Base-by-base conservation (phyloP, 2,113 vertebrate species). In the Pavo muticus region DNA sequence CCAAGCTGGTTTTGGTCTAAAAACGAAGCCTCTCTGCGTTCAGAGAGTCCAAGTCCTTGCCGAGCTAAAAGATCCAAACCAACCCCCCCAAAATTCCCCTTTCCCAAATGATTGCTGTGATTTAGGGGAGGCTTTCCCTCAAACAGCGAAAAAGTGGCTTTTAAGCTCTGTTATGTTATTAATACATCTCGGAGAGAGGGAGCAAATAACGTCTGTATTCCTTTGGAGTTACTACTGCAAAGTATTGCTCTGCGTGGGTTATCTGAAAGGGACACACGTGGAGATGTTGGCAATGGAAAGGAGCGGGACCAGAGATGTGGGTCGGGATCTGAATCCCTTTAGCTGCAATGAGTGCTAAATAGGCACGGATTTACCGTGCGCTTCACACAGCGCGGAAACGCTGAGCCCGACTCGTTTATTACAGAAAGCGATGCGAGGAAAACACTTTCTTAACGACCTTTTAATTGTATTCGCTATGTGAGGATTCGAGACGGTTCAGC, bases 401-500 rank as follows among this genome's bases (percentile, higher is more conserved):
- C 74, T 1, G 39, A 68, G n/a, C 32, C 44, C 13, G 7, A 6
- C 40, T n/a, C 32, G 3, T 40, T 44, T 14, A 14, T 54, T 72
- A 35, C 25, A n/a, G 88, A 64, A 64, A 65, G 47, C 21, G 19
- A 35, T 10, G 57, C 2, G 6, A 61, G 54, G 35, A 52, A 93
- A 84, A 27, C 10, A 27, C 27, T 67, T 74, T 70, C 57, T 74
- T 80, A 74, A 92, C 37, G 73, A 44, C 59, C 12, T 29, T 91
- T 91, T 60, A 88, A 68, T 56, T 80, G 73, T 16, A 40, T 63
- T 91, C 78, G 61, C 86, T 23, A 21, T 9, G 24, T 72, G 84
- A 91, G 72, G 67, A 47, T 20, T 20, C 8, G 37, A 48, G 47
- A 10, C 20, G 24, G 57, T 72, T 80, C 75, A 27, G 82, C 50